phyloP scores from a whole-genome alignment of 2,888 invertebrate species.

The Frankliniella intonsa region DNA sequence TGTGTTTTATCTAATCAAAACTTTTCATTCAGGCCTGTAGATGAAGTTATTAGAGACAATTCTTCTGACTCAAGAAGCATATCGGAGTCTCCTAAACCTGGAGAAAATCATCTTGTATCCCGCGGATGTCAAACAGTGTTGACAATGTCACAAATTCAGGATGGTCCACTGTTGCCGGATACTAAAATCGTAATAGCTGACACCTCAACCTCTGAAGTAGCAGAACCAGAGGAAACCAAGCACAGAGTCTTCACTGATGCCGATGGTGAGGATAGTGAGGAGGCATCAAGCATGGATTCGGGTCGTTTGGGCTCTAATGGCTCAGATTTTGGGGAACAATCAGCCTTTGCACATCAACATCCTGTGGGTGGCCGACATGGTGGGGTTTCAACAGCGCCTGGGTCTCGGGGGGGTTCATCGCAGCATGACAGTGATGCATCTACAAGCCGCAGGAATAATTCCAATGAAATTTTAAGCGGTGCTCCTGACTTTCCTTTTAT shows the following conservation, averaged over 20 bases:
- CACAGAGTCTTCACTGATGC: constrained; percentile 3
- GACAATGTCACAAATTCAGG: constrained; percentile 7
- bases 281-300: constrained; percentile 16
- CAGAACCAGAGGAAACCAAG: neutral
- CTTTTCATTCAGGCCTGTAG: neutral
- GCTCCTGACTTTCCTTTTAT: neutral
- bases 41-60: neutral
- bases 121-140: neutral
- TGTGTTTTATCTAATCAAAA: neutral
- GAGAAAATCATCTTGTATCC: neutral
- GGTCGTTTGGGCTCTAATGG: neutral
- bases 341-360: constrained; percentile 6
- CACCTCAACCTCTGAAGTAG: neutral
- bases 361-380: neutral
- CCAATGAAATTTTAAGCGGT: neutral
- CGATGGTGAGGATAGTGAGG: constrained; percentile 19
- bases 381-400: neutral
- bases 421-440: neutral
- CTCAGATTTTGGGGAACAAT: constrained; percentile 4
- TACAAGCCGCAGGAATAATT: neutral
- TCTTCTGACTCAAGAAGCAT: neutral
- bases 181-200: neutral
- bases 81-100: neutral
- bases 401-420: neutral
- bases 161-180: neutral